Evolutionary conservation across 2,797 vertebrate species (phyloP).

Genomic region (Myoxocephalus aenaeus): DNA sequence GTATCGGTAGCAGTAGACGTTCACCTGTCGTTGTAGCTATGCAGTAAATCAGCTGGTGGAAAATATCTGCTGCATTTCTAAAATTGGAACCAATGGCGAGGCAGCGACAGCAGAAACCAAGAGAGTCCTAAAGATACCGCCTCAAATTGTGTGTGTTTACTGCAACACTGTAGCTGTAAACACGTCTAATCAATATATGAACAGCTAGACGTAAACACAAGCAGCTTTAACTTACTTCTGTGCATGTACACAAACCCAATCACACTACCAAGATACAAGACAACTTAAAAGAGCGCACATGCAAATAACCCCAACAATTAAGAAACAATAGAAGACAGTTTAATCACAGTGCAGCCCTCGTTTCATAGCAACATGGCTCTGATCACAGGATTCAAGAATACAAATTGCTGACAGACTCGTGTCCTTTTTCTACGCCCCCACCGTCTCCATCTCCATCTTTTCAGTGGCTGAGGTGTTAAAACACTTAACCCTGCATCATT

Average conservation of each 20-base stretch:
- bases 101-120: conserved; percentile 24
- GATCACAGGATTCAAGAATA: conserved; percentile 59
- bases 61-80: conserved; percentile 59
- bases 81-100: conserved; percentile 50
- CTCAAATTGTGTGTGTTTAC: neutral
- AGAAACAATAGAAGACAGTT: conserved; percentile 78
- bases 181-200: conserved; percentile 4
- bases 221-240: conserved; percentile 14
- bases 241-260: conserved; percentile 21
- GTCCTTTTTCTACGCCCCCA: conserved; percentile 65
- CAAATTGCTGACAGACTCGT: conserved; percentile 69
- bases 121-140: conserved; percentile 1
- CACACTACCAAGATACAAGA: conserved; percentile 11
- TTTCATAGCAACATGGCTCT: conserved; percentile 85
- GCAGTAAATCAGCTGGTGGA: conserved; percentile 52
- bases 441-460: conserved; percentile 51
- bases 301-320: conserved; percentile 81
- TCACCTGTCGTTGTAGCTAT: conserved; percentile 58
- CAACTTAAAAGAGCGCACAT: conserved; percentile 60
- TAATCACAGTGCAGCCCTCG: conserved; percentile 82
- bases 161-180: conserved; percentile 10
- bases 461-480: conserved; percentile 47
- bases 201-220: conserved; percentile 27
- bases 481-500: conserved; percentile 44
- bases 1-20: conserved; percentile 26